phyloP scores from a whole-genome alignment of 2,797 vertebrate genomes.

The Eulemur coronatus region DNA sequence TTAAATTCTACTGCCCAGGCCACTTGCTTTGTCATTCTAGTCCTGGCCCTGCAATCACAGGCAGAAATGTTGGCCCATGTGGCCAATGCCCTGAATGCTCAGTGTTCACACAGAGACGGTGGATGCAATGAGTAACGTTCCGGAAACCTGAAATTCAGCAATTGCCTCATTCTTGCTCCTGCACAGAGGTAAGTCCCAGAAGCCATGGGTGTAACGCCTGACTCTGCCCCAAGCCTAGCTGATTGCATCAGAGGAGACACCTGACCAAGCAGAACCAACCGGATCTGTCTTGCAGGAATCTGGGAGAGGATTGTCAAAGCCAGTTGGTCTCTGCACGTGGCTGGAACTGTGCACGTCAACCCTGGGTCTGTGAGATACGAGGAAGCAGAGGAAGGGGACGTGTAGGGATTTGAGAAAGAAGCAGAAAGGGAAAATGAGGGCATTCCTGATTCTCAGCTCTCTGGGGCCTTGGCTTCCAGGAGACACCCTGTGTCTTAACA shows the following conservation, averaged over 20 bases:
- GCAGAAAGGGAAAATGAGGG: background rate
- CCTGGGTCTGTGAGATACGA: background rate
- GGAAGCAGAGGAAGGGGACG: background rate
- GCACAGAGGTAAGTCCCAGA: background rate
- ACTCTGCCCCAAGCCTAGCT: background rate
- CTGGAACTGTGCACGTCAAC: too few species aligned
- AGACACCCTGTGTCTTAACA: background rate
- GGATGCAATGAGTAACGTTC: too few species aligned
- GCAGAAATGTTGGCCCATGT: background rate
- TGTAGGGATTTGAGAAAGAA: background rate
- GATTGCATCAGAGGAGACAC: background rate
- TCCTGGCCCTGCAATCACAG: background rate
- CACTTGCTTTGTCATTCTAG: background rate
- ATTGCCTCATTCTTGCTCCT: too few species aligned
- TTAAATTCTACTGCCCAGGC: background rate
- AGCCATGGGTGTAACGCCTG: too few species aligned
- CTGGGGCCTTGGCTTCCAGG: background rate
- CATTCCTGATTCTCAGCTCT: background rate
- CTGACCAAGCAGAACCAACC: background rate
- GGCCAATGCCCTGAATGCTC: background rate
- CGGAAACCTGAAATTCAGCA: background rate
- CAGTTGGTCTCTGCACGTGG: background rate
- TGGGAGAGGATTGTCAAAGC: background rate
- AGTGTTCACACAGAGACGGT: accelerated
- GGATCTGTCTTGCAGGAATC: background rate